Evolutionary conservation across 2,888 invertebrate species (phyloP), one percentile per base, ranked within the genome.

Genomic region (Eupithecia insigniata): DNA sequence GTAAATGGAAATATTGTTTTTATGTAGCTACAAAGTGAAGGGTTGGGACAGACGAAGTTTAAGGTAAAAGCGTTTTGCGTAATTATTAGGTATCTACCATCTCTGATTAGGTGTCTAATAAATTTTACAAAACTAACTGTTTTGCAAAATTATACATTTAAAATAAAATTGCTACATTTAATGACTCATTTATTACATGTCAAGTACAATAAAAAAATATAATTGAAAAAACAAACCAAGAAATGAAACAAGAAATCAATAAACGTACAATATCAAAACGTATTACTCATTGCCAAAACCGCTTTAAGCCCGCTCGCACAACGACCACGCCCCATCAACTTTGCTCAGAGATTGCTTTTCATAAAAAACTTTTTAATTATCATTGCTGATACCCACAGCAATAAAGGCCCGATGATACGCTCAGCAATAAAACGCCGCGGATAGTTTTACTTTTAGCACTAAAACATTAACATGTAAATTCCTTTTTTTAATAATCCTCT

Each of bases 311-410:
- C 72, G 76, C 76, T 73, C 18, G 4, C 39, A 72, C 30, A 10
- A 16, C 4, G 8, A 64, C 75, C 67, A 36, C 67, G 61, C 76
- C 73, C 61, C 28, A 67, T 66, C 58, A 36, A 69, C 70, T 75
- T 68, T 62, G 61, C 68, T 60, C 71, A 68, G 60, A 73, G 69
- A 78, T 76, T 72, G 73, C 71, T 69, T 76, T 78, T 78, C 74
- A 75, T 77, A 76, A 77, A 78, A 79, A 80, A 75, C 32, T 73
- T 78, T 79, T 82, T 81, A 82, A 80, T 78, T 80, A 80, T 80
- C 74, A 76, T 71, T 78, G 67, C 70, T 64, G 64, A 72, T 66
- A 66, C 65, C 68, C 62, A 67, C 70, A 66, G 70, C 67, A 67
- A 65, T 73, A 73, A 70, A 70, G 58, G 67, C 22, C 76, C 75